Conservation (phyloP, 2,113 vertebrate genomes). For the human (Homo sapiens) region GRCh38 chr13:41367001-41367500, state of each 20-base stretch:
- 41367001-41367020: neutral
- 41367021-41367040: neutral
- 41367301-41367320: neutral
- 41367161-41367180: slow-evolving; percentile 8
- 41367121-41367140: neutral
- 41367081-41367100: neutral
- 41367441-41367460: slow-evolving; percentile 89
- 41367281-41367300: neutral
- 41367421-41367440: slow-evolving; percentile 82
- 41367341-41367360: neutral
- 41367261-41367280: neutral
- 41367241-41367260: neutral
- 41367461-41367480: slow-evolving; percentile 90
- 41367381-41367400: slow-evolving; percentile 30
- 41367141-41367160: neutral
- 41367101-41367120: neutral
- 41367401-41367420: slow-evolving; percentile 65
- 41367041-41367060: neutral
- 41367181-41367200: neutral
- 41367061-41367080: slow-evolving; percentile 10
- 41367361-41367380: slow-evolving; percentile 33
- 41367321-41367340: neutral
- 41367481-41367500: slow-evolving; percentile 91
- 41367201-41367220: slow-evolving; percentile 1
- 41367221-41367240: neutral